These are phyloP conservation scores for Calephelis perditalis DNA, from an alignment of 2,888 invertebrate species.

Conservation along the genomic window DNA sequence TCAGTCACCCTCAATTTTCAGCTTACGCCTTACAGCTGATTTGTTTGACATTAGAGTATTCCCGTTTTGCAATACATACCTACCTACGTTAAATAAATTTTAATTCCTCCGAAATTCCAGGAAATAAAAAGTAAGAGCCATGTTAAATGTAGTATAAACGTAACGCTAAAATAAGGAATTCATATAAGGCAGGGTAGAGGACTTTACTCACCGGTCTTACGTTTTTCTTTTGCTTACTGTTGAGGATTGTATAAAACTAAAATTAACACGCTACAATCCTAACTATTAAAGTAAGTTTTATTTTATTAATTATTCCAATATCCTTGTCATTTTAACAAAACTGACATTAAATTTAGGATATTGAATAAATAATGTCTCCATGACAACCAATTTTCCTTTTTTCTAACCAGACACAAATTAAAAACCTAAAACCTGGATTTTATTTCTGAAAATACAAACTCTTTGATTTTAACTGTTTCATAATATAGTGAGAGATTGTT, in stretches of 20 bases:
- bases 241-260: slow-evolving; percentile 1
- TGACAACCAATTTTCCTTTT: slow-evolving; percentile 1
- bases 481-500: too few species aligned
- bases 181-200: too few species aligned
- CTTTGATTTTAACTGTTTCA: too few species aligned
- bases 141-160: too few species aligned
- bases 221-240: slow-evolving; percentile 1
- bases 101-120: too few species aligned
- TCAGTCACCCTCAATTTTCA: neutral
- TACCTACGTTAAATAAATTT: neutral
- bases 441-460: neutral
- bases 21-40: neutral
- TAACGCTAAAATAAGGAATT: too few species aligned
- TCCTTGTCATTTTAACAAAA: neutral
- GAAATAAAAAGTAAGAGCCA: too few species aligned
- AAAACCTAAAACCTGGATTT: neutral
- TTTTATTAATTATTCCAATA: neutral
- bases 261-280: neutral
- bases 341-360: neutral
- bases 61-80: neutral
- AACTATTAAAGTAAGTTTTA: neutral
- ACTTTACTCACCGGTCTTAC: neutral
- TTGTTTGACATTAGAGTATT: neutral
- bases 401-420: neutral
- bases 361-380: slow-evolving; percentile 3